phyloP scores from a whole-genome alignment of 2,113 vertebrate species.

The Serilophus lunatus region DNA sequence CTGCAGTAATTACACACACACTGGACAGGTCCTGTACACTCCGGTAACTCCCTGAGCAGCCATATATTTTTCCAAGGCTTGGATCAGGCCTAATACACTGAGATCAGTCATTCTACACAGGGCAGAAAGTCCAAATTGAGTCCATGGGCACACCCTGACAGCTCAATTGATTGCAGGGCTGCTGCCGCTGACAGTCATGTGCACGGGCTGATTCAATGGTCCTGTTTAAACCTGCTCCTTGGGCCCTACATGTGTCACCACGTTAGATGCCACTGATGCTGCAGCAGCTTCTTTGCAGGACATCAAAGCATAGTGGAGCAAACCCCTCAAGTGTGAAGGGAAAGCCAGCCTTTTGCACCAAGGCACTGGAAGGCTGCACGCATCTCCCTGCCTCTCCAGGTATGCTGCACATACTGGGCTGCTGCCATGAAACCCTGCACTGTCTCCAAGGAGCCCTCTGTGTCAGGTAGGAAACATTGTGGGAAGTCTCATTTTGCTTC shows the following conservation, averaged over 20 bases:
- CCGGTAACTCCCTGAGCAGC: neutral
- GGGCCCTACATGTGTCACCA: neutral
- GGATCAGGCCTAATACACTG: fast-evolving
- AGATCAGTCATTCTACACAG: neutral
- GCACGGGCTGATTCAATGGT: neutral
- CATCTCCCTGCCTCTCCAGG: neutral
- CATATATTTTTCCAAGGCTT: neutral
- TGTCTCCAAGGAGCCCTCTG: neutral
- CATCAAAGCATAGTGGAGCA: constrained; percentile 31
- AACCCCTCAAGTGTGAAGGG: constrained; percentile 54
- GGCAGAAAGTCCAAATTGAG: neutral
- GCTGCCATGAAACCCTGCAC: fast-evolving
- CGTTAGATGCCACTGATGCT: constrained; percentile 13
- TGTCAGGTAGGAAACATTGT: neutral
- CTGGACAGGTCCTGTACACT: neutral
- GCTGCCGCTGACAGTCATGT: neutral
- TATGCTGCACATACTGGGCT: fast-evolving
- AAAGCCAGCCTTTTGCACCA: neutral
- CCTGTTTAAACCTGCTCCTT: constrained; percentile 22
- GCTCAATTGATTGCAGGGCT: neutral
- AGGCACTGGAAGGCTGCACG: neutral
- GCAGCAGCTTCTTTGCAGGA: constrained; percentile 43
- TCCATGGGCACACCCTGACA: neutral
- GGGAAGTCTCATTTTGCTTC: neutral
- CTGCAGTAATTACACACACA: neutral